Percentiles rank a stretch among this genome's conserved stretches.
phyloP scores from a whole-genome alignment of 2,113 vertebrate species.

The Diadophis punctatus region DNA sequence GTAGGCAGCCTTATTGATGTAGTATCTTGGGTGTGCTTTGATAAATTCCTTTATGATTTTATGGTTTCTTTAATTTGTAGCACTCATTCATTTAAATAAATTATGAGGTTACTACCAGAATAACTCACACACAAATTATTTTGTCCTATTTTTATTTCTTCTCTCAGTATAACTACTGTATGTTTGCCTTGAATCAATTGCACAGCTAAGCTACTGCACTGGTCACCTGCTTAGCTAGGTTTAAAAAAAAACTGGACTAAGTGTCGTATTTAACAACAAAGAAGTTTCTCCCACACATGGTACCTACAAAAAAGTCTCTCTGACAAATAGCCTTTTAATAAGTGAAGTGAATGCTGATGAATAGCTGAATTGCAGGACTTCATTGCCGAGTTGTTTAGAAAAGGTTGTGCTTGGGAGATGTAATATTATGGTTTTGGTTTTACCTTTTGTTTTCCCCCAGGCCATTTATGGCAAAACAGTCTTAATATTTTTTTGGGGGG shows the following conservation, averaged over 20 bases:
- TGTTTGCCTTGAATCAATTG: not conserved
- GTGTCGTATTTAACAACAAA: not conserved
- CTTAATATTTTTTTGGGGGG: not conserved
- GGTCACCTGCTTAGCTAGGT: not conserved
- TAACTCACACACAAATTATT: not conserved
- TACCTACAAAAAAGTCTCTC: not conserved
- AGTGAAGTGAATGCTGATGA: not conserved
- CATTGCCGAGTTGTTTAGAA: not conserved
- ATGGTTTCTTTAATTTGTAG: not conserved
- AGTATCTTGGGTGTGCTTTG: not conserved
- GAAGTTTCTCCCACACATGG: not conserved
- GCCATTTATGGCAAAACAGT: not conserved
- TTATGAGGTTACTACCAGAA: not conserved
- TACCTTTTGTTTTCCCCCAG: not conserved
- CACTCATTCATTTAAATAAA: not conserved
- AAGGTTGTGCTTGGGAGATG: not conserved
- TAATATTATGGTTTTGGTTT: not conserved
- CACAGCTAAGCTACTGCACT: not conserved
- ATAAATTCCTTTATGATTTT: not conserved
- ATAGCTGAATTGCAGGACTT: not conserved
- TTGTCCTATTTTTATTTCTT: not conserved
- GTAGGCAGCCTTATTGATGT: not conserved
- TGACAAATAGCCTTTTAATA: not conserved
- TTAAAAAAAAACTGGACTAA: not conserved
- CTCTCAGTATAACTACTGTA: not conserved